Evolutionary conservation across 2,797 vertebrate genomes (phyloP).

Genomic region (Lerista edwardsae): DNA sequence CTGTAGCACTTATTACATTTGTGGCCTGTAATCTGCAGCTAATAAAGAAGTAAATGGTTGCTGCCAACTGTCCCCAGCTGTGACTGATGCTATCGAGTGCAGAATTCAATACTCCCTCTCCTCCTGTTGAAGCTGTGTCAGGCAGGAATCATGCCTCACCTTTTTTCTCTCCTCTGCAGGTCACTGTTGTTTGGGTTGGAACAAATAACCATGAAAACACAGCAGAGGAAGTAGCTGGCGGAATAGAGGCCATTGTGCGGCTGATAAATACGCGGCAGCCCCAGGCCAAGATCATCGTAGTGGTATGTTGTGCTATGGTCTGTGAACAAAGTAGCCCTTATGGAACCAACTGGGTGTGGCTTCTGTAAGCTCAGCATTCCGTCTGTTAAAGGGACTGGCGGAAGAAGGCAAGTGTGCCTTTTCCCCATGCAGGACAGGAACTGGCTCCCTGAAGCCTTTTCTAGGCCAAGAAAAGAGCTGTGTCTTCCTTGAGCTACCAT

Average conservation of each 20-base stretch:
- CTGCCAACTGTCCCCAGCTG: neutral
- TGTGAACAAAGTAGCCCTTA: accelerated
- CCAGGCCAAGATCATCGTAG: constrained; percentile 92
- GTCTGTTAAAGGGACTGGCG: neutral
- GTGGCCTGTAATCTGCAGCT: too few species aligned
- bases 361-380: neutral
- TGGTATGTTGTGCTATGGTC: constrained; percentile 80
- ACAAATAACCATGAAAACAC: constrained; percentile 95
- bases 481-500: neutral
- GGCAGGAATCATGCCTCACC: neutral
- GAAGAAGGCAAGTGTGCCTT: neutral
- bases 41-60: neutral
- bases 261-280: constrained; percentile 87
- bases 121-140: neutral
- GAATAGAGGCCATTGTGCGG: constrained; percentile 88
- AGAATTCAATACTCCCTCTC: neutral
- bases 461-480: neutral
- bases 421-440: neutral
- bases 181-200: constrained; percentile 96
- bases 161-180: constrained; percentile 73
- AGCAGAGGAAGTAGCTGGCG: constrained; percentile 93
- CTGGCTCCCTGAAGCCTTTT: neutral
- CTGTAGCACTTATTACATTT: neutral
- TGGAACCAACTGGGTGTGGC: accelerated
- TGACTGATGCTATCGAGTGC: neutral